Percentiles rank a stretch among this genome's conserved stretches.
These are phyloP conservation scores for Epinephelus malabaricus DNA, from an alignment of 2,797 vertebrate genomes.

Conservation along the genomic window DNA sequence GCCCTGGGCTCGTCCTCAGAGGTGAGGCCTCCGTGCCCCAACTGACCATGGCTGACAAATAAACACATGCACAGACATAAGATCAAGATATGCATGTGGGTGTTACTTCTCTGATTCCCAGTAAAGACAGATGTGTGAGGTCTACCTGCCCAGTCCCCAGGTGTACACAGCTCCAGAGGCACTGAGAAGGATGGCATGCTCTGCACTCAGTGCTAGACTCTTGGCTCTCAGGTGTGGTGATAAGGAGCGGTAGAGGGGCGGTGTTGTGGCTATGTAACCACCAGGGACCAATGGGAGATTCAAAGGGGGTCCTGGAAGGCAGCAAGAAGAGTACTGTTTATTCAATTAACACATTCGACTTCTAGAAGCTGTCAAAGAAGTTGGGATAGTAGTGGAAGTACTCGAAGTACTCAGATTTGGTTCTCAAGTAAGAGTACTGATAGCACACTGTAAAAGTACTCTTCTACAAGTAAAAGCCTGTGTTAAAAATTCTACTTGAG, in stretches of 20 bases:
- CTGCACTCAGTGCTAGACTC: constrained; percentile 86
- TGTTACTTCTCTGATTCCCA: neutral
- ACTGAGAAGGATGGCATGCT: constrained; percentile 89
- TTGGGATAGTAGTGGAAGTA: too few species aligned
- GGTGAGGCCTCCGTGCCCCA: constrained; percentile 91
- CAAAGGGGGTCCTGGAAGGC: constrained; percentile 49
- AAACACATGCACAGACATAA: constrained; percentile 7
- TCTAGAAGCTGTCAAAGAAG: neutral
- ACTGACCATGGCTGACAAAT: constrained; percentile 91
- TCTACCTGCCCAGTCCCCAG: constrained; percentile 93
- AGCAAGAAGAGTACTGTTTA: neutral
- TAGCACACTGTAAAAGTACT: too few species aligned
- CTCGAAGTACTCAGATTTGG: too few species aligned
- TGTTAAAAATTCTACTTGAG: too few species aligned
- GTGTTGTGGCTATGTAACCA: constrained; percentile 83
- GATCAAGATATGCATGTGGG: neutral
- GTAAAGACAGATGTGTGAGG: neutral
- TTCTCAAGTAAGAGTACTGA: too few species aligned
- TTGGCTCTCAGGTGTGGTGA: constrained; percentile 80
- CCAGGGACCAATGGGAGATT: constrained; percentile 88
- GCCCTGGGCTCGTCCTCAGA: constrained; percentile 85
- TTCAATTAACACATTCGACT: neutral
- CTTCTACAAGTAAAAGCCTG: too few species aligned
- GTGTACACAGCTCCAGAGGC: constrained; percentile 84
- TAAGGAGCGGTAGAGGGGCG: constrained; percentile 87